Percentiles rank a stretch among this genome's conserved stretches.
Evolutionary conservation across 2,113 vertebrate genomes (phyloP).

Genomic region (Dipodomys ordii): DNA sequence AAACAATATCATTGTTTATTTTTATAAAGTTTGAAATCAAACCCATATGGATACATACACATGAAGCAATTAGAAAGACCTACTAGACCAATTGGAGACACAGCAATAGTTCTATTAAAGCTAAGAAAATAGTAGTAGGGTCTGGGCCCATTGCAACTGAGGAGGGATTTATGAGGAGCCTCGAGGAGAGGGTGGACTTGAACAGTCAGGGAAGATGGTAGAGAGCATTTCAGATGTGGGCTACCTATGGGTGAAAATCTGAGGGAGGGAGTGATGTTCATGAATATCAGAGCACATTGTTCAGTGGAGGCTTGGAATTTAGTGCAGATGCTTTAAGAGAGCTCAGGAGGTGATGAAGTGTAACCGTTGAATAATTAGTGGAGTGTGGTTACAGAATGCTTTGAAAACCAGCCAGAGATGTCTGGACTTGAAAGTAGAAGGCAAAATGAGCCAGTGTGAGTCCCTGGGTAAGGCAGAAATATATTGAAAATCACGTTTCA

Average conservation of each 20-base stretch:
- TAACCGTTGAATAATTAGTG: neutral
- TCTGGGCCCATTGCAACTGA: neutral
- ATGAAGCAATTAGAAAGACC: slow-evolving; percentile 38
- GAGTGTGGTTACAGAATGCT: slow-evolving; percentile 31
- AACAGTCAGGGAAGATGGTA: neutral
- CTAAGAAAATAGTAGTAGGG: neutral
- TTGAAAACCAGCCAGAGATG: slow-evolving; percentile 46
- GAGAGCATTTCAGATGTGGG: neutral
- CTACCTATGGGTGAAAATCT: neutral
- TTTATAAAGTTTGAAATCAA: neutral
- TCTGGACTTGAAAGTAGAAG: neutral
- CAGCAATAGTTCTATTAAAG: neutral
- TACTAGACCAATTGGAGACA: neutral
- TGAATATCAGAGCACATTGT: neutral
- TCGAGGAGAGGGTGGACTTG: neutral
- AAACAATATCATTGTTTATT: neutral
- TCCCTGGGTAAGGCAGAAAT: neutral
- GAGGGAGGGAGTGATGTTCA: neutral
- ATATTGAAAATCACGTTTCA: slow-evolving; percentile 2
- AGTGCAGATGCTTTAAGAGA: neutral
- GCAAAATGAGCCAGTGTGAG: neutral
- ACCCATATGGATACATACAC: neutral
- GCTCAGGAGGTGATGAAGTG: neutral
- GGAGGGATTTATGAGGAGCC: neutral
- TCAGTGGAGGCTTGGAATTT: neutral